Evolutionary conservation across 2,797 vertebrate genomes (phyloP).

Genomic region (Lithobates sylvaticus): DNA sequence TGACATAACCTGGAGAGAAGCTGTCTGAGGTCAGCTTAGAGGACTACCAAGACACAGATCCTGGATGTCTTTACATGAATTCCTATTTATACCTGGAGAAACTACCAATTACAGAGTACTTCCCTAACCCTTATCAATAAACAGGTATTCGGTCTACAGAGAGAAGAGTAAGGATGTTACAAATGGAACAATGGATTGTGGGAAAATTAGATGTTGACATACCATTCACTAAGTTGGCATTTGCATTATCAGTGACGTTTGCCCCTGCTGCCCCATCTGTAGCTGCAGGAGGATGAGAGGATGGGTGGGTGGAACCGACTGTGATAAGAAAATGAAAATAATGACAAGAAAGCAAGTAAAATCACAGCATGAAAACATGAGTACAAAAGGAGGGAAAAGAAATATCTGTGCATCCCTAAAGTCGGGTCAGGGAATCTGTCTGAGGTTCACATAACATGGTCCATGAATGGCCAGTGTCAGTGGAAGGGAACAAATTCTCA

Average conservation of each 20-base stretch:
- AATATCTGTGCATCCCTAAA: too few species aligned
- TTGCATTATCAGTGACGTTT: constrained; percentile 91
- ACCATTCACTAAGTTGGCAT: constrained; percentile 99
- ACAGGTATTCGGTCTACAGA: background rate
- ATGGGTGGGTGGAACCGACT: constrained; percentile 92
- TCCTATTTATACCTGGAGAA: too few species aligned
- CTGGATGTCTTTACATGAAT: background rate
- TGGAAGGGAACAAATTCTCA: too few species aligned
- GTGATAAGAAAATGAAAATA: constrained; percentile 83
- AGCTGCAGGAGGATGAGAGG: constrained; percentile 93
- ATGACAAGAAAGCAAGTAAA: constrained; percentile 68
- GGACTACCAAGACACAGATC: background rate
- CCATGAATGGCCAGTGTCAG: too few species aligned
- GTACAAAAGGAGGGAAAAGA: background rate
- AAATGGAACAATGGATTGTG: constrained; percentile 37
- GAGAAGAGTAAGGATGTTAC: background rate
- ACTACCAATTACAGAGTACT: background rate
- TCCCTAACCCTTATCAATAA: background rate
- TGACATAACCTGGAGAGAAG: too few species aligned
- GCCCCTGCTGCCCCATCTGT: constrained; percentile 94
- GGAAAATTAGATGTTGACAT: constrained; percentile 81
- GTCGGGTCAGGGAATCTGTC: too few species aligned
- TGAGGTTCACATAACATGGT: too few species aligned
- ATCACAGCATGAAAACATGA: constrained; percentile 52
- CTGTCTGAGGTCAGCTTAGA: too few species aligned